Percentiles rank a stretch among this genome's conserved stretches.
Conservation (phyloP, 2,113 vertebrate genomes). For the Cebidichthys violaceus region DNA sequence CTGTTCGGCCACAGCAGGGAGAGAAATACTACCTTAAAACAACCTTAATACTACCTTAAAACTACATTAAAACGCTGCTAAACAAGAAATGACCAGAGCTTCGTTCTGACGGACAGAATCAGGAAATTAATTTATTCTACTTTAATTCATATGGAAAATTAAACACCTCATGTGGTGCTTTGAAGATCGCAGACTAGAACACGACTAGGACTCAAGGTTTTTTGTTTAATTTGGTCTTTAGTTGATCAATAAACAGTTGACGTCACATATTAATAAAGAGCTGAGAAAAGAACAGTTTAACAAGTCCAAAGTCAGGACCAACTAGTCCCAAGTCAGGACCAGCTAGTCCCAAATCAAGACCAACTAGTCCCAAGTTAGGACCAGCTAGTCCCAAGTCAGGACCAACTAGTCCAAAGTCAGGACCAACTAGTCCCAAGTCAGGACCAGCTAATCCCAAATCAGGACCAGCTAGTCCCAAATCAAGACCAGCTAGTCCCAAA, state of each 20-base stretch:
- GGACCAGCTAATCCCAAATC: background rate
- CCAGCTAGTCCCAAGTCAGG: background rate
- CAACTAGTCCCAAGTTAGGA: too few species aligned
- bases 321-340: too few species aligned
- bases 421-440: background rate
- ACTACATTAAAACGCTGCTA: constrained; percentile 56
- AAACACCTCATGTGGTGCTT: background rate
- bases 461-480: background rate
- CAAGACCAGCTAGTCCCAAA: background rate
- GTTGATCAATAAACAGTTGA: background rate
- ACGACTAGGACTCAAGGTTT: too few species aligned
- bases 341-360: too few species aligned
- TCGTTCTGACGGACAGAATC: constrained; percentile 71
- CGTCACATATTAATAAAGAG: too few species aligned
- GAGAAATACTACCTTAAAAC: constrained; percentile 43
- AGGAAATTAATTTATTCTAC: background rate
- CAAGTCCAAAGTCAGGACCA: background rate
- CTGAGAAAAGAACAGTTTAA: too few species aligned
- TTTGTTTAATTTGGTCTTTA: background rate
- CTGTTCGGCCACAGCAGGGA: constrained; percentile 39
- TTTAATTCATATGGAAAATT: background rate
- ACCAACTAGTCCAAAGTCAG: background rate
- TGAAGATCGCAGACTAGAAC: background rate
- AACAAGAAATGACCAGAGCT: background rate
- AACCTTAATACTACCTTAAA: constrained; percentile 13